Base-by-base conservation (phyloP, 2,797 vertebrate genomes). In the Pangasius sanitwongsei region DNA sequence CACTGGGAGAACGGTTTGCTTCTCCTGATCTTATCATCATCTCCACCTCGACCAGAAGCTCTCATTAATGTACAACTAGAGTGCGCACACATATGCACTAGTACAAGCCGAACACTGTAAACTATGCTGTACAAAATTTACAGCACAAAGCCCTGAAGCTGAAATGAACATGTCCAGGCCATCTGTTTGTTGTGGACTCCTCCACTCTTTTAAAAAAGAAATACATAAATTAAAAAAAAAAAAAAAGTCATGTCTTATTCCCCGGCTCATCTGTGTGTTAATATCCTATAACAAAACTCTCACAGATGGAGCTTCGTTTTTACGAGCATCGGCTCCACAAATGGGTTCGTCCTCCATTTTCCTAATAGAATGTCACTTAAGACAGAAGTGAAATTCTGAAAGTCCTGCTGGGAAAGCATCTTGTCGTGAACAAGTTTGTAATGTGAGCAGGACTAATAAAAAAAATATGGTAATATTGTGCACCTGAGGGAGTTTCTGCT, bases 241-340 rank as follows among this genome's bases (percentile, higher is more conserved):
- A 3, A 57, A 23, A 20, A 28, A 83, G n/a, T 4, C 25, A 44
- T 11, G 34, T 75, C 70, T 85, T 15, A 44, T 61, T 59, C 31
- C 89, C 92, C 92, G 90, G 92, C 93, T 92, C 92, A 93, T 75
- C 65, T 53, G 91, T 89, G 31, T 83, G 89, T 90, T 92, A 88
- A 81, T 94, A 93, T 93, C 91, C 92, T 92, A 90, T 89, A 92
- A 94, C 94, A 94, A 94, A 90, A 91, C 57, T 55, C 0, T 86
- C 90, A 91, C 95, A 95, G 94, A 95, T 93, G 94, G 94, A 94
- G 94, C 91, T 91, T 89, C 90, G 92, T 34, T 31, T 65, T 93
- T 92, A 91, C 91, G 92, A 93, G 93, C 94, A 94, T 91, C 94
- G 74, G 88, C 44, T 91, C 70, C 31, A 5, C 87, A 59, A 88